A percentile compares a stretch with the other conserved stretches of the same genome.
phyloP scores from a whole-genome alignment of 2,113 vertebrate species.

The Otocyon megalotis region DNA sequence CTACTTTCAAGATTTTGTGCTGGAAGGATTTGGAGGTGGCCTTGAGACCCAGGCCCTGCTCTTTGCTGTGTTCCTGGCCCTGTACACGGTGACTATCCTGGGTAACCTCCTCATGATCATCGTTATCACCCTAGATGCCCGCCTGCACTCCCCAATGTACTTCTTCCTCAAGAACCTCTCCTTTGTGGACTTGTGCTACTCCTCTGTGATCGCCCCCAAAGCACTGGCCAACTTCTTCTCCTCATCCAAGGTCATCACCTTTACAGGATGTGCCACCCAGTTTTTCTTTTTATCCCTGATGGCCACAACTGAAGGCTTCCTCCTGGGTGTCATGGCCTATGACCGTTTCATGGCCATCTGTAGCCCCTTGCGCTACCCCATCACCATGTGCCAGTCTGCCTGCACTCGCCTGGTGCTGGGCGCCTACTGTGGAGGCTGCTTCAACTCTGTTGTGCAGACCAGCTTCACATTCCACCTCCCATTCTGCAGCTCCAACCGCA shows the following conservation, averaged over 20 bases:
- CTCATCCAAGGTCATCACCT: constrained; percentile 44
- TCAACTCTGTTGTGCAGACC: constrained; percentile 59
- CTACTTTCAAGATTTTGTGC: not conserved
- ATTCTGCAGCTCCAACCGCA: constrained; percentile 30
- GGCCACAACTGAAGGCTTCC: constrained; percentile 14
- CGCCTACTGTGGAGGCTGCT: constrained; percentile 1
- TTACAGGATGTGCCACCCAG: constrained; percentile 29
- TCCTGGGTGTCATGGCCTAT: constrained; percentile 69
- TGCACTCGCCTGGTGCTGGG: not conserved
- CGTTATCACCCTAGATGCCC: constrained; percentile 32
- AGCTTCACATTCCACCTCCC: constrained; percentile 18
- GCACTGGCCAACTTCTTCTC: constrained; percentile 1
- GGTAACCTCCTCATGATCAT: constrained; percentile 60
- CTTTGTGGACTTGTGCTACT: constrained; percentile 64
- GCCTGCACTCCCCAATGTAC: constrained; percentile 65
- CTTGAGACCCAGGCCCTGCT: not conserved
- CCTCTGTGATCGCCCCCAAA: not conserved
- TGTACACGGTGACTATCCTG: not conserved
- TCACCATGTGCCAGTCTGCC: not conserved
- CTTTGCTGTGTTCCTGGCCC: constrained; percentile 14
- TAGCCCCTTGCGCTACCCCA: constrained; percentile 41
- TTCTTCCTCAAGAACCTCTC: constrained; percentile 75
- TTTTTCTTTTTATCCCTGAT: constrained; percentile 64
- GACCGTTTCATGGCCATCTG: constrained; percentile 77
- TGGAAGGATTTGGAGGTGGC: constrained; percentile 14